A percentile compares a stretch with the other conserved stretches of the same genome.
Conservation (phyloP, 2,888 invertebrate genomes). For the Apamea epomidion region DNA sequence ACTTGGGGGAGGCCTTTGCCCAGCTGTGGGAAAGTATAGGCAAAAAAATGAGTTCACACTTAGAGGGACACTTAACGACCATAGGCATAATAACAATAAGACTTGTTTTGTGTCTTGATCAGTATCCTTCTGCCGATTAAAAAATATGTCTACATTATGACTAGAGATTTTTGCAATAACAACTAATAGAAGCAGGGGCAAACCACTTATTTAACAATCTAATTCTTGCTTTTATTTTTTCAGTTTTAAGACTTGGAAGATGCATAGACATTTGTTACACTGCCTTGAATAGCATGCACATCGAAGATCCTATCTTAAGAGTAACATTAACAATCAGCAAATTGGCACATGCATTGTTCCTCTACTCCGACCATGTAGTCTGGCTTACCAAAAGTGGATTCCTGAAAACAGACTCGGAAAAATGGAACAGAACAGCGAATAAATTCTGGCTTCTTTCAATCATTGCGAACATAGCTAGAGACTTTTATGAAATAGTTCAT, state of each 20-base stretch:
- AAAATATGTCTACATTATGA: too few relatives aligned
- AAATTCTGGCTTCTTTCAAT: slow-evolving; percentile 97
- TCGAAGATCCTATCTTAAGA: slow-evolving; percentile 93
- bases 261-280: slow-evolving; percentile 95
- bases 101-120: too few relatives aligned
- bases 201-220: too few relatives aligned
- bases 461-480: slow-evolving; percentile 94
- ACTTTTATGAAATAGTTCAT: slow-evolving; percentile 95
- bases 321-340: slow-evolving; percentile 94
- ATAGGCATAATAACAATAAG: too few relatives aligned
- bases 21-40: too few relatives aligned
- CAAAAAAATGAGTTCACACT: too few relatives aligned
- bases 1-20: too few relatives aligned
- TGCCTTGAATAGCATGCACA: slow-evolving; percentile 93
- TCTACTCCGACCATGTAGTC: slow-evolving; percentile 96
- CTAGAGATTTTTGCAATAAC: too few relatives aligned
- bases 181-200: too few relatives aligned
- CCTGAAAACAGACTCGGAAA: slow-evolving; percentile 92
- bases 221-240: slow-evolving; percentile 73
- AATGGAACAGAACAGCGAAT: slow-evolving; percentile 94
- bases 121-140: too few relatives aligned
- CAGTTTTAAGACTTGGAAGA: slow-evolving; percentile 96
- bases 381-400: slow-evolving; percentile 95
- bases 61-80: too few relatives aligned
- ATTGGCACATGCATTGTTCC: slow-evolving; percentile 94